These are phyloP conservation scores for Hepsetus odoe DNA, from an alignment of 2,113 vertebrate species.

Conservation along the genomic window DNA sequence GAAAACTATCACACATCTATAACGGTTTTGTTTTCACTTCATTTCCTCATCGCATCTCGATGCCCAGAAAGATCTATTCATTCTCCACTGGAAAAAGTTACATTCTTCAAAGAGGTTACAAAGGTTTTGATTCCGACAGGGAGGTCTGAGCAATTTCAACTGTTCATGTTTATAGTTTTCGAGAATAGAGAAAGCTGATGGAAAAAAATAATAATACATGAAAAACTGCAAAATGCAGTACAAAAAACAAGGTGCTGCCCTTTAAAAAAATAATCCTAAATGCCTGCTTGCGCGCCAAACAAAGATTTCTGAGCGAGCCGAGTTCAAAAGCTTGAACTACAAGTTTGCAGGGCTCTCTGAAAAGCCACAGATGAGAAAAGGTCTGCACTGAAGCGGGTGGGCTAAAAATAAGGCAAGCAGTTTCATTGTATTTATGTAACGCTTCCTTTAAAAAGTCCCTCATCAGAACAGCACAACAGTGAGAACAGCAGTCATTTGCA, in stretches of 20 bases:
- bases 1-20: neutral
- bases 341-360: slow-evolving; percentile 44
- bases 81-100: neutral
- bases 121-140: neutral
- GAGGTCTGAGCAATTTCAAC: neutral
- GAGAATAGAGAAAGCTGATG: neutral
- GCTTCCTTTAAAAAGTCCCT: slow-evolving; percentile 59
- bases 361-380: slow-evolving; percentile 53
- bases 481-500: slow-evolving; percentile 34
- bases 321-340: slow-evolving; percentile 44
- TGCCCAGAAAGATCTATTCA: neutral
- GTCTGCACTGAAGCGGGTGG: slow-evolving; percentile 46
- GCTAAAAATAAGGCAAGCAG: slow-evolving; percentile 52
- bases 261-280: slow-evolving; percentile 32
- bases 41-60: neutral
- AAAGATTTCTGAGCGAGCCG: slow-evolving; percentile 20
- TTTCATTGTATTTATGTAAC: slow-evolving; percentile 61
- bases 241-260: neutral
- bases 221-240: neutral
- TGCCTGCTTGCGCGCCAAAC: slow-evolving; percentile 4
- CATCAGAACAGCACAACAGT: slow-evolving; percentile 38
- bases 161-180: slow-evolving; percentile 3
- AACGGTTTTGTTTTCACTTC: slow-evolving; percentile 6
- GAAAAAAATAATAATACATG: neutral
- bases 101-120: slow-evolving; percentile 10